Evolutionary conservation across 1,140 invertebrate genomes (phyloP).

Genomic region (Papilio helenus): DNA sequence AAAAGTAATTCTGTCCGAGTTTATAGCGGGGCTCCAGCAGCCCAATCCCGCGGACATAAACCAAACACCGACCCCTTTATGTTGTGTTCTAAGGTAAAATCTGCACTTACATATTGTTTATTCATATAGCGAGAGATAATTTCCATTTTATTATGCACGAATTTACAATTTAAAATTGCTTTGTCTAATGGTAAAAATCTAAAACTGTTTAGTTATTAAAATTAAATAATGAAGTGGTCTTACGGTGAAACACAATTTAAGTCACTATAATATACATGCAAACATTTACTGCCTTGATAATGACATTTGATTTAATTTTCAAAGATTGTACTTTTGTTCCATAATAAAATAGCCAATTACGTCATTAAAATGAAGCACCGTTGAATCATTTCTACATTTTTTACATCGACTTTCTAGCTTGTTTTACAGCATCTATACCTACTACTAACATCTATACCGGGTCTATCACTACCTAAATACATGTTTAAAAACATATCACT

Average conservation of each 20-base stretch:
- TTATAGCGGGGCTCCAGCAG: slow-evolving; percentile 56
- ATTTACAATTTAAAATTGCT: not conserved
- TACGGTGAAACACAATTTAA: no score
- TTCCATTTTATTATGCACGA: slow-evolving; percentile 1
- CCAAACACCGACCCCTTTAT: slow-evolving; percentile 71
- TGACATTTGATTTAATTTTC: no score
- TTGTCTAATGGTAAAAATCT: not conserved
- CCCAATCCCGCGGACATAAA: slow-evolving; percentile 64
- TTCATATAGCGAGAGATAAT: slow-evolving; percentile 46
- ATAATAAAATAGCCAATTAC: not conserved
- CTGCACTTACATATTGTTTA: slow-evolving; percentile 72
- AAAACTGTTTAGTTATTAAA: no score
- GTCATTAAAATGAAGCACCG: not conserved
- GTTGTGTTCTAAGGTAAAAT: slow-evolving; percentile 71
- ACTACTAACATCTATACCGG: no score
- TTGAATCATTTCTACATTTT: slow-evolving; percentile 15
- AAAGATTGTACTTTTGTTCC: no score
- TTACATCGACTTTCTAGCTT: not conserved
- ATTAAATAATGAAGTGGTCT: no score
- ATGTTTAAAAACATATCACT: no score
- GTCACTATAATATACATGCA: no score
- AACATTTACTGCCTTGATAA: no score
- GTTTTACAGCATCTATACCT: slow-evolving; percentile 30
- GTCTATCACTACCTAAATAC: not conserved
- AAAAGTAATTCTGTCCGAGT: slow-evolving; percentile 75